Evolutionary conservation across 2,797 vertebrate genomes (phyloP).

Genomic region (Amblyraja radiata): DNA sequence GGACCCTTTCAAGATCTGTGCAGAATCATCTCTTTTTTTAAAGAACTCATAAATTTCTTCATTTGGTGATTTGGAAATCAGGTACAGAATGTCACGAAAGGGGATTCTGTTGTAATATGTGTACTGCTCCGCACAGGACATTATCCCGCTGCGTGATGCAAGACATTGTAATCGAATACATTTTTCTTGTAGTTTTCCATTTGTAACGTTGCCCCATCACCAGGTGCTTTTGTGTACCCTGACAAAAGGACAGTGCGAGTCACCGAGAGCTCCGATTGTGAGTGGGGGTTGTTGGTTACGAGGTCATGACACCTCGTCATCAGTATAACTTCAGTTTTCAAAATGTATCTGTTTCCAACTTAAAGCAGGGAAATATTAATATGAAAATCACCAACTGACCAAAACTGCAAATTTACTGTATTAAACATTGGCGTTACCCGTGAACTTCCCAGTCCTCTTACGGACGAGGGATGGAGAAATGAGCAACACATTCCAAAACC

Average conservation of each 20-base stretch:
- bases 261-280: background rate
- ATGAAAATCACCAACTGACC: background rate
- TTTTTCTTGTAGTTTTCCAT: slow-evolving; percentile 29
- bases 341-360: background rate
- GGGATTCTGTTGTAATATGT: slow-evolving; percentile 20
- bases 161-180: background rate
- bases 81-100: background rate
- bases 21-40: background rate
- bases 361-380: background rate
- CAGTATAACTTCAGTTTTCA: background rate
- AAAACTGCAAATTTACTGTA: background rate
- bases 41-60: background rate
- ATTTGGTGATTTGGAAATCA: slow-evolving; percentile 13
- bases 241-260: background rate
- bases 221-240: background rate
- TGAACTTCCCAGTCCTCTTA: background rate
- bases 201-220: background rate
- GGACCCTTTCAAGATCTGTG: background rate
- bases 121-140: background rate
- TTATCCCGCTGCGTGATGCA: slow-evolving; percentile 9
- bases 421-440: background rate
- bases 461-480: background rate
- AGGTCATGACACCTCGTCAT: background rate
- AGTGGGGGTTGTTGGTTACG: background rate
- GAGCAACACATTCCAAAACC: background rate